phyloP scores from a whole-genome alignment of 2,113 vertebrate genomes.

The Zingel zingel region DNA sequence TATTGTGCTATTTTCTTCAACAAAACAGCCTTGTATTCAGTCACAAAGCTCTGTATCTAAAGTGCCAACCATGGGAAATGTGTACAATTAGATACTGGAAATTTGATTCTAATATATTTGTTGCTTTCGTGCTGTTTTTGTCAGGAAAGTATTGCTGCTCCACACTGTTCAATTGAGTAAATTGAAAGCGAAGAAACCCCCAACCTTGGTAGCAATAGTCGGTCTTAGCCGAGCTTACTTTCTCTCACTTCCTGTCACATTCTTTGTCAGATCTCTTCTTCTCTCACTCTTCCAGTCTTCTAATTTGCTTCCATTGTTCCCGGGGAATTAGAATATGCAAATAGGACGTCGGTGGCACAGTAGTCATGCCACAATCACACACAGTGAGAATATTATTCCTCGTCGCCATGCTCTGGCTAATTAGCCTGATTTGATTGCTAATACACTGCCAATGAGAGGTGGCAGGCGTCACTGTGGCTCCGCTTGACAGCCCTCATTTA shows the following conservation, averaged over 20 bases:
- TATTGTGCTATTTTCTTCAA: background rate
- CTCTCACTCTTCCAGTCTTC: conserved; percentile 79
- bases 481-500: conserved; percentile 79
- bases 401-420: conserved; percentile 85
- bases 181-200: conserved; percentile 16
- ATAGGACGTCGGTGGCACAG: conserved; percentile 68
- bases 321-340: conserved; percentile 89
- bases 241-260: conserved; percentile 13
- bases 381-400: conserved; percentile 83
- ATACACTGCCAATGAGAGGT: conserved; percentile 91
- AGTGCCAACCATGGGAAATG: too few species aligned
- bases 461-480: conserved; percentile 76
- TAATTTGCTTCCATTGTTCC: conserved; percentile 87
- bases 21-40: background rate
- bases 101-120: background rate
- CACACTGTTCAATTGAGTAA: background rate
- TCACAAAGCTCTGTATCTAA: background rate
- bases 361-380: conserved; percentile 74
- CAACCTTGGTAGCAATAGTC: background rate
- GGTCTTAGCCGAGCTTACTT: background rate
- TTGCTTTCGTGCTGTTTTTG: background rate
- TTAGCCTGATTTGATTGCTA: conserved; percentile 93
- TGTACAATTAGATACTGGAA: background rate
- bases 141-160: background rate
- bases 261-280: conserved; percentile 50